phyloP scores from a whole-genome alignment of 1,140 invertebrate species.

The Metaphire vulgaris region DNA sequence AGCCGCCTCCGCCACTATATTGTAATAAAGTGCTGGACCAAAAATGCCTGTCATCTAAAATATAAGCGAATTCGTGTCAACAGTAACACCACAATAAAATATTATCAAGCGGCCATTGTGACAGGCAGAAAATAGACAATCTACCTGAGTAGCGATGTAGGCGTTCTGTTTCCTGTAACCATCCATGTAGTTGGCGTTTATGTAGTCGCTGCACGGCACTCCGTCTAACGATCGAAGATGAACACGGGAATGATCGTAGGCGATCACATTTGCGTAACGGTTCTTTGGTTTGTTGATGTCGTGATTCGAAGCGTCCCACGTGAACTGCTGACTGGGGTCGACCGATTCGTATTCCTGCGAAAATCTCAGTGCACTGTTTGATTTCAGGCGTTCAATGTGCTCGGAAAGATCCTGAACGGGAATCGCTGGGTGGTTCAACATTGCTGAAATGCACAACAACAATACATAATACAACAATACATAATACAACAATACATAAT shows the following conservation, averaged over 20 bases:
- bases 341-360: slow-evolving; percentile 67
- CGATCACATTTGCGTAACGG: slow-evolving; percentile 97
- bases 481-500: no score
- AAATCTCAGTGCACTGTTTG: slow-evolving; percentile 94
- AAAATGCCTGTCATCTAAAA: no score
- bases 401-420: slow-evolving; percentile 84
- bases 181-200: slow-evolving; percentile 75
- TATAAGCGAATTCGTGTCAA: no score
- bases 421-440: slow-evolving; percentile 81
- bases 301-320: slow-evolving; percentile 94
- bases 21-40: no score
- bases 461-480: no score
- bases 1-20: no score
- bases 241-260: slow-evolving; percentile 70
- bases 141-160: slow-evolving; percentile 54
- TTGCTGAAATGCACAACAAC: no score
- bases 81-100: no score
- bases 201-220: slow-evolving; percentile 71
- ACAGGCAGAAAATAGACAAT: no score
- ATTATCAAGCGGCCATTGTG: no score
- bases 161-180: slow-evolving; percentile 52
- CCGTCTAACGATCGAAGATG: slow-evolving; percentile 68
- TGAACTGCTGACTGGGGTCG: slow-evolving; percentile 98
- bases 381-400: slow-evolving; percentile 91
- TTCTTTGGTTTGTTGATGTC: slow-evolving; percentile 71